Conservation (phyloP, 2,113 vertebrate genomes). For the Pseudolaguvia tuberculata region DNA sequence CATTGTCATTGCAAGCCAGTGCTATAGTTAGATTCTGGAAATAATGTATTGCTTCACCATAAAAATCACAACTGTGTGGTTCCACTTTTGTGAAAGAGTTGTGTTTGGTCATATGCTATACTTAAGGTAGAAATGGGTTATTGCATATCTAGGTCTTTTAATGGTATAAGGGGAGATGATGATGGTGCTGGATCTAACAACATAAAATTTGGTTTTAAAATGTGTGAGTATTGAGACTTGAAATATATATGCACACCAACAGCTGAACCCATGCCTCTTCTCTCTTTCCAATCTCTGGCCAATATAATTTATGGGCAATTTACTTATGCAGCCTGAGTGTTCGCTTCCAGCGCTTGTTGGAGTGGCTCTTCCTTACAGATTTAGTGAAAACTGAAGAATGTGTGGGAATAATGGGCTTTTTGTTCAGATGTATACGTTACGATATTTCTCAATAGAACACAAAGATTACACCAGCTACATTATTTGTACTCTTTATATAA, state of each 20-base stretch:
- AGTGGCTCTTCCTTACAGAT: conserved; percentile 4
- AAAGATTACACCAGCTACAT: neutral
- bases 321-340: conserved; percentile 47
- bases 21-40: too few species aligned
- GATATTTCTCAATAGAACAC: neutral
- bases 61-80: too few species aligned
- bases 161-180: neutral
- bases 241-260: neutral
- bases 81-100: too few species aligned
- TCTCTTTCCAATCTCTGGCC: conserved; percentile 36
- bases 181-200: neutral
- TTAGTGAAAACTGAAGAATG: conserved; percentile 36
- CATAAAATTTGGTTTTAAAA: neutral
- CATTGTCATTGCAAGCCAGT: too few species aligned
- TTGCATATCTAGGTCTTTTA: neutral
- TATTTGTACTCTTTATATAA: neutral
- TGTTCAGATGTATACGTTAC: neutral
- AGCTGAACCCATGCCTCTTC: neutral
- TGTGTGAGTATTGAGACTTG: neutral
- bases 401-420: conserved; percentile 1
- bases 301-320: conserved; percentile 61
- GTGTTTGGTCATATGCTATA: too few species aligned
- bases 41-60: too few species aligned
- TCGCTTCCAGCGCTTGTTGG: neutral
- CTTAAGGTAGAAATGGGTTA: neutral